These are phyloP conservation scores for Octopus sinensis DNA, from an alignment of 1,140 invertebrate genomes.

Conservation along the genomic window DNA sequence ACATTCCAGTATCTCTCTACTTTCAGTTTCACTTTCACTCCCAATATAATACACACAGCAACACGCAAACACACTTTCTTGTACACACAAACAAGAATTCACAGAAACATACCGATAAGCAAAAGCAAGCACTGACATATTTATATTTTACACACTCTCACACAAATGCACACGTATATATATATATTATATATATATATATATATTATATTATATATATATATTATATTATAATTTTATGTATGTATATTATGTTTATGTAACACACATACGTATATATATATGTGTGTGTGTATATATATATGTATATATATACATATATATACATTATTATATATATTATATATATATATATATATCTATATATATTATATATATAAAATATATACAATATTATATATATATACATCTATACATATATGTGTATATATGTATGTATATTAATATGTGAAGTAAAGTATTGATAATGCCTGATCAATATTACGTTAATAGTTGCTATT, in stretches of 20 bases:
- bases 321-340: no score
- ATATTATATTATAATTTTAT: background rate
- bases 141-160: background rate
- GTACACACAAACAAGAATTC: background rate
- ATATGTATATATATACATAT: background rate
- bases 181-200: background rate
- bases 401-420: background rate
- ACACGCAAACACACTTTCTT: background rate
- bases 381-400: background rate
- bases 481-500: no score
- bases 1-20: background rate
- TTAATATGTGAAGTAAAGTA: background rate
- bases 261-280: background rate
- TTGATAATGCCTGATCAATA: no score
- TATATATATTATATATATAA: background rate
- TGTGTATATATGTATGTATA: background rate
- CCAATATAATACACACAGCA: no score
- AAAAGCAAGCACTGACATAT: background rate
- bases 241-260: background rate
- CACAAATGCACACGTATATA: background rate
- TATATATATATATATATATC: slow-evolving; percentile 1
- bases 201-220: background rate
- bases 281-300: background rate
- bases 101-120: background rate
- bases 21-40: background rate